Evolutionary conservation across 2,888 invertebrate genomes (phyloP).

Genomic region (Xiphydria camelus): DNA sequence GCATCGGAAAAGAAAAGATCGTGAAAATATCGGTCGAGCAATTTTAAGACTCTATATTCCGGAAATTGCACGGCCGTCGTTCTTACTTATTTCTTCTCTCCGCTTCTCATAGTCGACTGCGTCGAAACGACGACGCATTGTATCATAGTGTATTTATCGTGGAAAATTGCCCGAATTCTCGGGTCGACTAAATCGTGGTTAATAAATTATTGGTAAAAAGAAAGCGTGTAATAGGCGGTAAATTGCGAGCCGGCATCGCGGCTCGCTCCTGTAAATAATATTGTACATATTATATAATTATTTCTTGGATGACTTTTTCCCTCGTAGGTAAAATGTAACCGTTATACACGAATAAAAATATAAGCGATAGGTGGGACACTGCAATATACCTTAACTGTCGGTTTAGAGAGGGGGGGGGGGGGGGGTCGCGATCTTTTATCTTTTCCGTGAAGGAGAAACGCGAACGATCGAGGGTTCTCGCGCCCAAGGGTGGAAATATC

Average conservation of each 20-base stretch:
- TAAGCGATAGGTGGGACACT: slow-evolving; percentile 50
- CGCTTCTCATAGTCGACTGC: neutral
- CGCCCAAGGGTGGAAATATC: slow-evolving; percentile 2
- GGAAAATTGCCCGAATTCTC: slow-evolving; percentile 19
- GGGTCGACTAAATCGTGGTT: slow-evolving; percentile 27
- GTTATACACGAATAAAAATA: neutral
- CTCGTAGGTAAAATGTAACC: too few relatives aligned
- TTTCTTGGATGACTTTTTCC: slow-evolving; percentile 21
- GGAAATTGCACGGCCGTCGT: slow-evolving; percentile 7
- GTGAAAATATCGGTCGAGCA: neutral
- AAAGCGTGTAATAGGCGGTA: slow-evolving; percentile 41
- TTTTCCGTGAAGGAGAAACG: too few relatives aligned
- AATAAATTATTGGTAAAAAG: slow-evolving; percentile 52
- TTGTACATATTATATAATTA: slow-evolving; percentile 35
- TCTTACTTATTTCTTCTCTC: too few relatives aligned
- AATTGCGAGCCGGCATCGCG: slow-evolving; percentile 33
- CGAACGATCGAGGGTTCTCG: slow-evolving; percentile 27
- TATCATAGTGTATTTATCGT: slow-evolving; percentile 56
- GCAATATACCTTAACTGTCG: slow-evolving; percentile 56
- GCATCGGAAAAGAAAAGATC: neutral
- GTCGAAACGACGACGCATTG: slow-evolving; percentile 23
- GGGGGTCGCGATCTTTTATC: slow-evolving; percentile 50
- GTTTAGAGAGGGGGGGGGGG: too few relatives aligned
- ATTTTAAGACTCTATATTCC: too few relatives aligned
- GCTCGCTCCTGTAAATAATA: slow-evolving; percentile 33